Evolutionary conservation across 2,888 invertebrate species (phyloP).

Genomic region (Charanyca ferruginea): DNA sequence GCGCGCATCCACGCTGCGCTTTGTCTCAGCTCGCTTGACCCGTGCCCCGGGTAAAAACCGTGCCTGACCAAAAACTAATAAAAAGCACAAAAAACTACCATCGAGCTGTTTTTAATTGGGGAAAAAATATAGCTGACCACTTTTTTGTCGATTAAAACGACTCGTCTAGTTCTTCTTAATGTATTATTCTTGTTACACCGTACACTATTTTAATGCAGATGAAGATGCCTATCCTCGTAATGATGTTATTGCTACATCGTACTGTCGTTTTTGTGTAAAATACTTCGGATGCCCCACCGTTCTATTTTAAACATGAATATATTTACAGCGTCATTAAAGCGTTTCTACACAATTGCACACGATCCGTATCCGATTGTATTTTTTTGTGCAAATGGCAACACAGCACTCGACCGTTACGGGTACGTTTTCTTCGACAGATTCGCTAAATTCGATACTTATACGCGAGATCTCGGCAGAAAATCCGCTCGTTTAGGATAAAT

Average conservation of each 20-base stretch:
- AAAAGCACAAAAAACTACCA: slow-evolving; percentile 81
- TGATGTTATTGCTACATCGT: slow-evolving; percentile 59
- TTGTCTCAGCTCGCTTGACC: slow-evolving; percentile 90
- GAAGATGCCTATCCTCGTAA: slow-evolving; percentile 65
- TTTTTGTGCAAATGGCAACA: slow-evolving; percentile 55
- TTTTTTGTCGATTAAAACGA: slow-evolving; percentile 76
- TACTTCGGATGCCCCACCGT: slow-evolving; percentile 24
- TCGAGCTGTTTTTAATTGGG: slow-evolving; percentile 82
- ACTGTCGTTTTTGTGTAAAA: slow-evolving; percentile 49
- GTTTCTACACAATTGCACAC: slow-evolving; percentile 51
- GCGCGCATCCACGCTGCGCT: slow-evolving; percentile 80
- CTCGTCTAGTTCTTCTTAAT: slow-evolving; percentile 66
- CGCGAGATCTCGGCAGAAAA: slow-evolving; percentile 65
- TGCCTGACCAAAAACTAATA: slow-evolving; percentile 70
- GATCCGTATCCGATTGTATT: slow-evolving; percentile 50
- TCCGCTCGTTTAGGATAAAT: slow-evolving; percentile 77
- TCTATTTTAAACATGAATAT: slow-evolving; percentile 54
- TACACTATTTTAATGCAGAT: slow-evolving; percentile 69
- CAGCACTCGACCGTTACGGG: slow-evolving; percentile 44
- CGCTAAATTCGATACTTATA: slow-evolving; percentile 53
- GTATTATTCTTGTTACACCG: slow-evolving; percentile 61
- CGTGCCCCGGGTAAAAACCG: slow-evolving; percentile 88
- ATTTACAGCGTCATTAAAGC: slow-evolving; percentile 51
- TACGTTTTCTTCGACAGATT: slow-evolving; percentile 45
- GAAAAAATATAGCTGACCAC: slow-evolving; percentile 79